These are phyloP conservation scores for Micrastur ruficollis DNA, from an alignment of 2,797 vertebrate species.

Conservation along the genomic window DNA sequence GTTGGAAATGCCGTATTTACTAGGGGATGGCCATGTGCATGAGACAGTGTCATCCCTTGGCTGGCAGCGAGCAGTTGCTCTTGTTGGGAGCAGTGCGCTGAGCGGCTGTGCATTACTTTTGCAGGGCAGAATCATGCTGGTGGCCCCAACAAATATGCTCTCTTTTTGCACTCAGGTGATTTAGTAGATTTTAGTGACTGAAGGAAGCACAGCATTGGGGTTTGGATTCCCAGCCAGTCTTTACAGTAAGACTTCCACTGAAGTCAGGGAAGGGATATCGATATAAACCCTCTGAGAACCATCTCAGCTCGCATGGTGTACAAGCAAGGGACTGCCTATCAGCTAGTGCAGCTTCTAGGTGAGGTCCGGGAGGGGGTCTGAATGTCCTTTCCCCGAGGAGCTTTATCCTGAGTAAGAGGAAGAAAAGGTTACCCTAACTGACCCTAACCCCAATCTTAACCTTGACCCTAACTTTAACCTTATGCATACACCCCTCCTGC, in stretches of 20 bases:
- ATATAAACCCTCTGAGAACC: background rate
- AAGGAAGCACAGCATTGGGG: fast-evolving
- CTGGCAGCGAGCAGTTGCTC: background rate
- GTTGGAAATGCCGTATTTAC: background rate
- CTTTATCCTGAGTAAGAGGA: background rate
- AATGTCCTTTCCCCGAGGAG: background rate
- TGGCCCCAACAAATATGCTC: background rate
- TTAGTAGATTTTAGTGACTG: background rate
- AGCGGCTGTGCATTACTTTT: background rate
- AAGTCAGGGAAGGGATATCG: background rate
- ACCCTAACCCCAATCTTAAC: background rate
- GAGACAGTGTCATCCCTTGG: background rate
- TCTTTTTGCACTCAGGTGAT: background rate
- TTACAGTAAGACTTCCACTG: background rate
- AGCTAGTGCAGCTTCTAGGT: background rate
- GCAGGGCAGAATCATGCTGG: background rate
- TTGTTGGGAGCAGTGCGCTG: background rate
- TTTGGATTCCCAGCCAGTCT: background rate
- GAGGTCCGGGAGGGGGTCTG: background rate
- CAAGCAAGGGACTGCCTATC: background rate
- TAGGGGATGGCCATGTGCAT: background rate
- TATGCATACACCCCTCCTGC: background rate
- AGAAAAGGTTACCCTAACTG: background rate
- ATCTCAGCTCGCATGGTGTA: background rate
- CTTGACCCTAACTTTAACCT: background rate